Percentiles rank a stretch among this genome's conserved stretches.
Conservation (phyloP, 2,888 invertebrate species). For the Eristalinus aeneus region DNA sequence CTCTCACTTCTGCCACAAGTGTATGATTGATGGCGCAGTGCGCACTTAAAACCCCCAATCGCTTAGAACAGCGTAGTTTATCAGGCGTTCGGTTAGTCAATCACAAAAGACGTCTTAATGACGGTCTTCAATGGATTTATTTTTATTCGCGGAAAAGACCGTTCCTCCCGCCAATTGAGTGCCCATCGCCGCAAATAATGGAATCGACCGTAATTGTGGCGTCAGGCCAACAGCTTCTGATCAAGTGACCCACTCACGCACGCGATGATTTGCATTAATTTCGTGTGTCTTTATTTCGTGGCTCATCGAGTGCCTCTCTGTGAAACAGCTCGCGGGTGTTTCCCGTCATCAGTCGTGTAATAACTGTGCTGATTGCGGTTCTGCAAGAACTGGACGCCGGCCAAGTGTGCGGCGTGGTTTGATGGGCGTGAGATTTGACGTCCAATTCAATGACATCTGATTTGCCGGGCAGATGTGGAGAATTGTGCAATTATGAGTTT, state of each 20-base stretch:
- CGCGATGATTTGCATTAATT: constrained; percentile 42
- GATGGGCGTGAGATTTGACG: constrained; percentile 3
- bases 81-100: background rate
- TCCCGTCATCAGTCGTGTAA: constrained; percentile 28
- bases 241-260: constrained; percentile 50
- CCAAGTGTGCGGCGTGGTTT: constrained; percentile 10
- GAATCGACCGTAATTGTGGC: constrained; percentile 44
- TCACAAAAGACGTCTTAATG: constrained; percentile 14
- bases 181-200: constrained; percentile 14
- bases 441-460: constrained; percentile 28
- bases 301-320: constrained; percentile 18
- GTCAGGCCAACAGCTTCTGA: constrained; percentile 36
- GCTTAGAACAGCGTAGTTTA: constrained; percentile 7
- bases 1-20: background rate
- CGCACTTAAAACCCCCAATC: background rate
- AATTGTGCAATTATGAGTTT: constrained; percentile 8
- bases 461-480: constrained; percentile 21
- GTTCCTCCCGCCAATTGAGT: constrained; percentile 11
- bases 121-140: constrained; percentile 2
- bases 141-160: background rate
- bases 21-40: constrained; percentile 32
- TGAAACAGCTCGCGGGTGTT: constrained; percentile 22
- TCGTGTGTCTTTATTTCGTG: constrained; percentile 17
- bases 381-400: constrained; percentile 5
- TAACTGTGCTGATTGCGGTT: constrained; percentile 7